A percentile compares a stretch with the other conserved stretches of the same genome.
Evolutionary conservation across 2,113 vertebrate genomes (phyloP).

Genomic region (Turdus rufiventris): DNA sequence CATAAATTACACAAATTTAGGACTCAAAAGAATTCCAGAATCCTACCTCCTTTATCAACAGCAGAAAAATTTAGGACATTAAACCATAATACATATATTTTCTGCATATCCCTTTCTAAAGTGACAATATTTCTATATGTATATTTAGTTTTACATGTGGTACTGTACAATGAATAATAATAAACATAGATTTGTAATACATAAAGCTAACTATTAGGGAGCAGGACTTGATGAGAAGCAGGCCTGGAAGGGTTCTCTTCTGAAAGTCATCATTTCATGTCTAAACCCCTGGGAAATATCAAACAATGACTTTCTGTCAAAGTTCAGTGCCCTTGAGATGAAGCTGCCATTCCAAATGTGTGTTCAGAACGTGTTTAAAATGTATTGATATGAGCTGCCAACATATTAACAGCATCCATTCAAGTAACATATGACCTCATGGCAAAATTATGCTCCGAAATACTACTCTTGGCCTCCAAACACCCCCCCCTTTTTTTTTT

Average conservation of each 20-base stretch:
- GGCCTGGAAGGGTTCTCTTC: not conserved
- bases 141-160: not conserved
- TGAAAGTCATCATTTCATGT: not conserved
- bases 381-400: not conserved
- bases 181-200: not conserved
- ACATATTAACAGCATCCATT: not conserved
- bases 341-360: constrained; percentile 10
- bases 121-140: not conserved
- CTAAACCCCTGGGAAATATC: constrained; percentile 1
- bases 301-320: not conserved
- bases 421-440: not conserved
- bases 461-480: not conserved
- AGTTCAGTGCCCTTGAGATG: constrained; percentile 32
- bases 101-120: not conserved
- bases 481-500: not conserved
- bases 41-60: not conserved
- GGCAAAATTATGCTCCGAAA: not conserved
- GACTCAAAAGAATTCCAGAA: not conserved
- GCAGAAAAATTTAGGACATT: not conserved
- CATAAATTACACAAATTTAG: not conserved
- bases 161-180: not conserved
- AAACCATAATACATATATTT: not conserved
- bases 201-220: not conserved
- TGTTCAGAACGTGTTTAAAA: constrained; percentile 38
- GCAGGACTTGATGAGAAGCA: not conserved